A percentile compares a stretch with the other conserved stretches of the same genome.
Evolutionary conservation across 2,888 invertebrate genomes (phyloP).

Genomic region (Lycia hirtaria): DNA sequence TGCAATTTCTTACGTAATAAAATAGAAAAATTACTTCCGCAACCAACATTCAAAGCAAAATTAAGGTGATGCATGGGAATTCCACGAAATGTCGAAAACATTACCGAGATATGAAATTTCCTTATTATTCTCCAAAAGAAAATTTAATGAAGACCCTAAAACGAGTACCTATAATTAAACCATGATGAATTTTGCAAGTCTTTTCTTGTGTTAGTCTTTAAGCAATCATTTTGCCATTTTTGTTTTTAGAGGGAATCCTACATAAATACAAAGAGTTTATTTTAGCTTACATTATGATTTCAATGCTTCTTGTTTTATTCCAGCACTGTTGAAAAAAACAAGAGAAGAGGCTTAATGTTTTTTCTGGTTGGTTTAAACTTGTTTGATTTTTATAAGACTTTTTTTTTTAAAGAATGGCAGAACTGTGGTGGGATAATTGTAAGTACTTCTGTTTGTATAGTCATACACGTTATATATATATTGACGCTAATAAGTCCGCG

Average conservation of each 20-base stretch:
- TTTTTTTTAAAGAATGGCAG: no score
- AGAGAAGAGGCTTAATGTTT: no score
- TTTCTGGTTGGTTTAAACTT: no score
- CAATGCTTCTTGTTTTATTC: no score
- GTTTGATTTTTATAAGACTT: no score
- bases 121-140: constrained; percentile 17
- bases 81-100: constrained; percentile 16
- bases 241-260: not conserved
- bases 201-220: constrained; percentile 23
- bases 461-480: no score
- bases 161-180: constrained; percentile 40
- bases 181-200: constrained; percentile 24
- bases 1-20: not conserved
- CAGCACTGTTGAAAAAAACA: no score
- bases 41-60: constrained; percentile 3
- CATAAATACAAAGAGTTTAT: not conserved
- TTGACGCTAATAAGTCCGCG: no score
- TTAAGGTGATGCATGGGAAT: constrained; percentile 5
- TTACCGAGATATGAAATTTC: constrained; percentile 13
- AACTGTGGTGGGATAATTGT: no score
- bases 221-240: not conserved
- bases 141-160: constrained; percentile 43
- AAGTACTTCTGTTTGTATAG: no score
- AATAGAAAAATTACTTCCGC: not conserved
- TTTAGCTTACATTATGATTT: not conserved